phyloP scores from a whole-genome alignment of 2,888 invertebrate genomes.

The Salpingus planirostris region DNA sequence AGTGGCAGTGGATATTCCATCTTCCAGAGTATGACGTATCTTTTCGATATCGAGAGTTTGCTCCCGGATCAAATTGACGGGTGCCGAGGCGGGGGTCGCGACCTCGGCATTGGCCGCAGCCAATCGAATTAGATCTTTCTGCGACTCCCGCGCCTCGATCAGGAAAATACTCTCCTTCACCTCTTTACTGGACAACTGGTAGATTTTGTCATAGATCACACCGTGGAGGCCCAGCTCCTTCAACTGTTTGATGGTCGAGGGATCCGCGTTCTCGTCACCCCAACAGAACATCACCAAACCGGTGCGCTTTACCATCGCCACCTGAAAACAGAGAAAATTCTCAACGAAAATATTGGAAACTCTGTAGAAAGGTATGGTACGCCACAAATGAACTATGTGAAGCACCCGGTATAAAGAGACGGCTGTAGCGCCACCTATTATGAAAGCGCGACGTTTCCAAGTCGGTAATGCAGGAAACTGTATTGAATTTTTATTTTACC shows the following conservation, averaged over 20 bases:
- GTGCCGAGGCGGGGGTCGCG: slow-evolving; percentile 17
- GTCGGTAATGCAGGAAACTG: too few relatives aligned
- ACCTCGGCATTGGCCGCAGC: slow-evolving; percentile 36
- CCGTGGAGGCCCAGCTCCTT: slow-evolving; percentile 89
- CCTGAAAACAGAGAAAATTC: slow-evolving; percentile 39
- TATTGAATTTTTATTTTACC: too few relatives aligned
- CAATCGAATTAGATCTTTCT: slow-evolving; percentile 50
- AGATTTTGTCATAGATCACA: slow-evolving; percentile 92
- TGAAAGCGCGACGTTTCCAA: too few relatives aligned
- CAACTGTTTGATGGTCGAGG: slow-evolving; percentile 72
- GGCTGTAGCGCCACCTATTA: too few relatives aligned
- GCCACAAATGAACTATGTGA: too few relatives aligned
- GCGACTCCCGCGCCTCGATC: slow-evolving; percentile 68
- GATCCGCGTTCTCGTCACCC: slow-evolving; percentile 94
- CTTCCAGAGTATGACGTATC: slow-evolving; percentile 29
- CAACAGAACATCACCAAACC: slow-evolving; percentile 90
- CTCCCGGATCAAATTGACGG: slow-evolving; percentile 22
- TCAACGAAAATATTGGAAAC: too few relatives aligned
- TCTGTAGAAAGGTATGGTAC: too few relatives aligned
- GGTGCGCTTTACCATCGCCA: slow-evolving; percentile 67
- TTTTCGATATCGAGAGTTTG: slow-evolving; percentile 38
- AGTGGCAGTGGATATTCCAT: slow-evolving; percentile 45
- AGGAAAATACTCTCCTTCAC: slow-evolving; percentile 77
- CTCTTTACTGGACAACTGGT: slow-evolving; percentile 62
- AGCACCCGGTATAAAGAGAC: too few relatives aligned